Base-by-base conservation (phyloP, 2,797 vertebrate genomes). In the Mus spretus region DNA sequence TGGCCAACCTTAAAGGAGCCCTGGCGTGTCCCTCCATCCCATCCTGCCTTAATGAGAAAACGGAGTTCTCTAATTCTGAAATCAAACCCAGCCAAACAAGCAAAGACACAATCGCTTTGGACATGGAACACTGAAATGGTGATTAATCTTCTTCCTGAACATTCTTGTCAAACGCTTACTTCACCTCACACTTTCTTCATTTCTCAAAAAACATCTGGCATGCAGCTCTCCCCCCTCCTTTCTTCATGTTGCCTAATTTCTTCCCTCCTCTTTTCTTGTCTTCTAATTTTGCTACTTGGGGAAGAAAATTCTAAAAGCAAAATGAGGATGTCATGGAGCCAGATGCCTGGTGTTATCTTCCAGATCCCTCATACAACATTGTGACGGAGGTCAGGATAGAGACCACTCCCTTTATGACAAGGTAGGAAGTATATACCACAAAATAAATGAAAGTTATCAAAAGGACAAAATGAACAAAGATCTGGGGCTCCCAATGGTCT, bases 181-280 rank as follows among this genome's bases (percentile, higher is more conserved):
- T 99, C 99, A 99, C 98, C 98, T 98, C 98, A 98, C 98, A 98
- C 98, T 99, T 99, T 98, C 98, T 99, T 99, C 98, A 99, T 98
- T 99, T 99, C 99, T 99, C 98, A 99, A 98, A 99, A 98, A 98
- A 99, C 99, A 99, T 99, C 99, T 99, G 99, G 99, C 98, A 97
- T 98, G 98, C 98, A 99, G 98, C 98, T 98, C 98, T 98, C 97
- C 92, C 37, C 9, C 50, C 61, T 94, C 98, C 97, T 95, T 95
- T 92, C 63, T 92, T 77, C 88, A 90, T 94, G 31, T 96, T 97
- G 53, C 96, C 65, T 96, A 97, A 96, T 91, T 95, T 67, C 40
- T 67, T 55, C 31, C 59, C 6, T 70, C 22, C 50, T 80, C 63
- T 80, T 87, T 70, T 81, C 44, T 67, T 86, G n/a, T 98, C 98